Evolutionary conservation across 2,888 invertebrate species (phyloP).

Genomic region (Allophyes oxyacanthae): DNA sequence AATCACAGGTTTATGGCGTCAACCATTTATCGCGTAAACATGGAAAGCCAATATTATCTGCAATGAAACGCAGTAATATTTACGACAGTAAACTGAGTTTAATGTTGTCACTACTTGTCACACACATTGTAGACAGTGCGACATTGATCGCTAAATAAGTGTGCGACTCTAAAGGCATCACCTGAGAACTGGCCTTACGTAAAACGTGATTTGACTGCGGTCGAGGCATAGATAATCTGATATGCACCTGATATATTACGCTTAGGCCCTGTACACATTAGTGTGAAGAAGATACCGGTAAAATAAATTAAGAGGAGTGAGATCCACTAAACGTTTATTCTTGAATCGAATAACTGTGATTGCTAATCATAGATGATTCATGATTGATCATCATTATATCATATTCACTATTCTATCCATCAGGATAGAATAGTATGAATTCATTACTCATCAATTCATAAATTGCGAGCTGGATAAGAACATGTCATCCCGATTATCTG

Average conservation of each 20-base stretch:
- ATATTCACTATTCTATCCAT: too few relatives aligned
- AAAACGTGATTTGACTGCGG: slow-evolving; percentile 41
- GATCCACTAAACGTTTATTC: not conserved
- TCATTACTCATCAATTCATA: too few relatives aligned
- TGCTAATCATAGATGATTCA: too few relatives aligned
- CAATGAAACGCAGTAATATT: slow-evolving; percentile 19
- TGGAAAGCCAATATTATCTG: slow-evolving; percentile 42
- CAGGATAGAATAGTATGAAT: too few relatives aligned
- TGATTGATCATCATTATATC: too few relatives aligned
- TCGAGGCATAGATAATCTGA: slow-evolving; percentile 23
- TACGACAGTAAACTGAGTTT: slow-evolving; percentile 3
- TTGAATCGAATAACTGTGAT: too few relatives aligned
- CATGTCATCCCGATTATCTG: too few relatives aligned
- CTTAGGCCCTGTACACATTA: slow-evolving; percentile 16
- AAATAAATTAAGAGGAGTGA: too few relatives aligned
- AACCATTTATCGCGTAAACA: slow-evolving; percentile 24
- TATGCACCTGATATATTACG: slow-evolving; percentile 32
- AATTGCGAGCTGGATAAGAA: too few relatives aligned
- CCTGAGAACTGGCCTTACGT: slow-evolving; percentile 23
- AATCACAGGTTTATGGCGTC: slow-evolving; percentile 19
- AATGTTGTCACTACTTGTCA: slow-evolving; percentile 10
- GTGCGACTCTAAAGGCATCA: slow-evolving; percentile 7
- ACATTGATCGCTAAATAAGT: slow-evolving; percentile 26
- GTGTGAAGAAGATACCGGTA: not conserved
- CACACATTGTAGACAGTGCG: slow-evolving; percentile 7